Evolutionary conservation across 2,888 invertebrate species (phyloP), one percentile per base, ranked within the genome.

Genomic region (Bibio marci): DNA sequence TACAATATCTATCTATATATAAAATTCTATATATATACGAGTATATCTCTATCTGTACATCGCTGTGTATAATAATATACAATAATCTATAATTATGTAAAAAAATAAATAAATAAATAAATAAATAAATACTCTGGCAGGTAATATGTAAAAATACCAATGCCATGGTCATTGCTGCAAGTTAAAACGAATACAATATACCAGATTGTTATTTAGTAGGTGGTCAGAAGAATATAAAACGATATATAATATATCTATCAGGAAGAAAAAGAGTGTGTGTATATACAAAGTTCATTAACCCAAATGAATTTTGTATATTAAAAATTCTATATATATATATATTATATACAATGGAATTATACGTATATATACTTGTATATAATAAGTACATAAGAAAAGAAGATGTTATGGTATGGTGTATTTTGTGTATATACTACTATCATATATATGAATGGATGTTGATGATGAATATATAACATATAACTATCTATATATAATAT

Each of bases 261-360:
- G 37, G 41, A 41, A 32, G 40, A 44, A 35, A 40, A 44, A 44
- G 43, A 41, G 41, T n/a, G 41, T 10, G 19, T 44, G 40, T 37
- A 39, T 43, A 39, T 41, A 37, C 28, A 28, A 28, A 40, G 43
- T 40, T 44, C 41, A 41, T 37, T 37, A 41, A 44, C 43, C 43
- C 34, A 25, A 37, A 18, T 35, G 13, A 14, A 14, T 36, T 33
- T 36, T n/a, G n/a, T n/a, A n/a, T n/a, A n/a, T n/a, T n/a, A n/a
- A n/a, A 11, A 28, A 19, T 36, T 40, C 36, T 35, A 31, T 25
- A 36, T 31, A 19, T 14, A 30, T 28, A 18, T 25, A 25, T 15
- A 18, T 38, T 17, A 27, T n/a, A n/a, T n/a, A n/a, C n/a, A n/a
- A n/a, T n/a, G n/a, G n/a, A 38, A 26, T 59, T 12, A 19, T 19